A percentile compares a stretch with the other conserved stretches of the same genome.
These are phyloP conservation scores for Okapia johnstoni DNA, from an alignment of 2,113 vertebrate species.

Conservation along the genomic window DNA sequence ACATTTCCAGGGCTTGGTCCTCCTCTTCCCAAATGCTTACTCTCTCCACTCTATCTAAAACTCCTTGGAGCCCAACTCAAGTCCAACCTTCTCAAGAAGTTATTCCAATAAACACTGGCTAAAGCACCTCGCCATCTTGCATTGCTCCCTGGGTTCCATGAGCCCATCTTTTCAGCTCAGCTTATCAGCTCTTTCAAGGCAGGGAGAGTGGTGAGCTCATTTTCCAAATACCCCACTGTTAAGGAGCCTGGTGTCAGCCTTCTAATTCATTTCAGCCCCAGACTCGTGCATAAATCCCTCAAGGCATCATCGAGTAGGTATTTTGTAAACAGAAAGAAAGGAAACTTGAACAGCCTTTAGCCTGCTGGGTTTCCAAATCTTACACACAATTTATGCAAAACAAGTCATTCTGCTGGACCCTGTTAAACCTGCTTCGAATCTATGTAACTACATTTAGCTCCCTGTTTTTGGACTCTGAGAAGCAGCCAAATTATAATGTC, in stretches of 20 bases:
- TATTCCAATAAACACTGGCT: neutral
- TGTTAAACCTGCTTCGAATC: neutral
- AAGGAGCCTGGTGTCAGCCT: neutral
- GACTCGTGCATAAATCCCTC: neutral
- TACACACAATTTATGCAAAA: neutral
- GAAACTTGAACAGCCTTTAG: neutral
- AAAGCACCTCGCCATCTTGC: neutral
- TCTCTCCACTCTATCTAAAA: neutral
- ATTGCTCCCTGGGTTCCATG: neutral
- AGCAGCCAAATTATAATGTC: neutral
- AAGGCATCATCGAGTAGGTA: neutral
- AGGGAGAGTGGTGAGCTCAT: neutral
- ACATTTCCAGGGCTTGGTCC: neutral
- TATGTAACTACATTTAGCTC: neutral
- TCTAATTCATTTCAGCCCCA: neutral
- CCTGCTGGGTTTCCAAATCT: neutral
- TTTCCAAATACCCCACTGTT: neutral
- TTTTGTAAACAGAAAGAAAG: conserved; percentile 7
- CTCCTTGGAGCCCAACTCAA: neutral
- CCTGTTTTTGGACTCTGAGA: neutral
- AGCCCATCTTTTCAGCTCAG: neutral
- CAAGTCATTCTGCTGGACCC: neutral
- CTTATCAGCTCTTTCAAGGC: neutral
- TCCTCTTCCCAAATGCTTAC: neutral
- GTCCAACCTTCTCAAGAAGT: neutral